Percentiles rank a stretch among this genome's conserved stretches.
phyloP scores from a whole-genome alignment of 92 coral and sea anemone genomes.

The Porites cylindrica region DNA sequence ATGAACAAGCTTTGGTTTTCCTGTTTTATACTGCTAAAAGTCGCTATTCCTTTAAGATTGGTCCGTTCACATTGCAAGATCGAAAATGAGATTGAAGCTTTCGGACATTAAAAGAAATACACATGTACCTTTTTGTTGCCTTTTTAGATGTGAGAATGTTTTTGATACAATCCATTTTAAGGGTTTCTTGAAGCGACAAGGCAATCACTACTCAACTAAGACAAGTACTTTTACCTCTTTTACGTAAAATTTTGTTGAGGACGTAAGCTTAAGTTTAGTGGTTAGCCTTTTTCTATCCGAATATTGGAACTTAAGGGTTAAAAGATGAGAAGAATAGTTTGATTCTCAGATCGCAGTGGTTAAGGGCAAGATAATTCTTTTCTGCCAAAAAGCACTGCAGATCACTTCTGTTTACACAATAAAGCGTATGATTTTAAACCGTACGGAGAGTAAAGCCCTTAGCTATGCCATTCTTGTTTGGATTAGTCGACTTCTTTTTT shows the following conservation, averaged over 20 bases:
- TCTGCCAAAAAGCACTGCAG: neutral
- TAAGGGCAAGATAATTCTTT: neutral
- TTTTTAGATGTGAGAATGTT: neutral
- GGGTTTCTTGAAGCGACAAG: conserved; percentile 2
- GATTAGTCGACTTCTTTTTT: conserved; percentile 13
- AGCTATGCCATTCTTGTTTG: neutral
- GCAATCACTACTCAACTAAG: neutral
- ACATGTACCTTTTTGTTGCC: neutral
- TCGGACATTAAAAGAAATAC: neutral
- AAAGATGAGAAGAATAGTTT: neutral
- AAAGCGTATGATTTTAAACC: neutral
- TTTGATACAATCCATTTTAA: neutral
- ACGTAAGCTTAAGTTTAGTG: neutral
- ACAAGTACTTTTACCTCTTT: neutral
- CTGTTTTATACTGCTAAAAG: neutral
- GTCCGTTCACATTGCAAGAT: neutral
- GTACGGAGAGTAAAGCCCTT: too few relatives aligned
- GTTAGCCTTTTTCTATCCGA: neutral
- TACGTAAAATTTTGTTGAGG: neutral
- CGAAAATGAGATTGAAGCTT: neutral
- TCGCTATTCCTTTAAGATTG: neutral
- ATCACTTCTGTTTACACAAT: neutral
- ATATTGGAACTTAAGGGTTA: neutral
- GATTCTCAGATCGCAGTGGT: neutral
- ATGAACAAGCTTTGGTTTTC: conserved; percentile 6